These are phyloP conservation scores for Harpalus rubripes DNA, from an alignment of 2,888 invertebrate genomes.

Conservation along the genomic window DNA sequence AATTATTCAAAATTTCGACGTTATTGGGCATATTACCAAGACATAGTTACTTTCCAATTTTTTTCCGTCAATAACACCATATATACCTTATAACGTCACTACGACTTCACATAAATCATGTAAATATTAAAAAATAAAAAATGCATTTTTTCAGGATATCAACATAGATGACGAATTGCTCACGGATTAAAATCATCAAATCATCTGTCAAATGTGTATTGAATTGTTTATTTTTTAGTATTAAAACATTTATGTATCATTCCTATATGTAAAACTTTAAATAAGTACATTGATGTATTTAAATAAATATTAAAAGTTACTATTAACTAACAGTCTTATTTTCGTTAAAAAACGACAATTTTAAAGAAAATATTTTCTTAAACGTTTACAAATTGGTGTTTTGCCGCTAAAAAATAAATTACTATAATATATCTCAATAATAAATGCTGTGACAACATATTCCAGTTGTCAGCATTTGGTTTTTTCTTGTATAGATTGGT, in stretches of 20 bases:
- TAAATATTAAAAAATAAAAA: background rate
- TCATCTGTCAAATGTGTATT: constrained; percentile 22
- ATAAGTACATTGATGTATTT: constrained; percentile 31
- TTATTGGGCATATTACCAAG: no score
- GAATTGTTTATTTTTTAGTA: constrained; percentile 48
- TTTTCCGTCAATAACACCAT: no score
- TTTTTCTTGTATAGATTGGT: background rate
- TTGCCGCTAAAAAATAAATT: constrained; percentile 55
- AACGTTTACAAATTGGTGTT: constrained; percentile 78
- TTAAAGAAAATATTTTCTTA: constrained; percentile 73
- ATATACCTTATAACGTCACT: no score
- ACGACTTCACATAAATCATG: no score
- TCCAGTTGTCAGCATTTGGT: constrained; percentile 46
- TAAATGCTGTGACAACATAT: constrained; percentile 60
- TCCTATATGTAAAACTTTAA: constrained; percentile 63
- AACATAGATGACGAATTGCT: constrained; percentile 87
- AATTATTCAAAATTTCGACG: no score
- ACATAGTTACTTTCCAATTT: no score
- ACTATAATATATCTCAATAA: constrained; percentile 62
- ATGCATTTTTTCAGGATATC: constrained; percentile 80
- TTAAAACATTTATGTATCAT: constrained; percentile 57
- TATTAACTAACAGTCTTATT: background rate
- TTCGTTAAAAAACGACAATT: constrained; percentile 34
- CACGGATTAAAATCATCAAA: constrained; percentile 78
- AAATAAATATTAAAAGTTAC: constrained; percentile 48